Base-by-base conservation (phyloP, 37 sponge, comb jelly and placozoan species). In the Spongia lamella region DNA sequence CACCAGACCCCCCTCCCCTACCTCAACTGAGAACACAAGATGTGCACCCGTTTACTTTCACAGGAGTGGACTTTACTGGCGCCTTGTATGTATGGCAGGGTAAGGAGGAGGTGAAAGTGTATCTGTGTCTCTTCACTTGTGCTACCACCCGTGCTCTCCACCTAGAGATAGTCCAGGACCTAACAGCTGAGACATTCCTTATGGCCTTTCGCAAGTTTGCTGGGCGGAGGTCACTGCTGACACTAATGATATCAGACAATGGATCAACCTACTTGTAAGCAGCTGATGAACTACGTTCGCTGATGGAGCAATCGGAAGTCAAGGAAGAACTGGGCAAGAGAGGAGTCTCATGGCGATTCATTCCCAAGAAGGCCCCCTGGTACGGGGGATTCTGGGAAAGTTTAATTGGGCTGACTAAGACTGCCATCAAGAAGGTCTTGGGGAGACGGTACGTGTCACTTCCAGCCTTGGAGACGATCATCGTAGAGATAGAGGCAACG, bases 1-100 rank as follows among this genome's bases (percentile, higher is more conserved):
- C 27, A 17, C 82, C 73, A 61, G 56, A 55, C 4, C 65, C 66
- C 0, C 82, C 82, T 19, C 82, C 82, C 39, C 56, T 81, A 19
- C 82, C 82, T 14, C 14, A 1, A 1, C 54, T 81, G 49, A 33
- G 82, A n/a, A 66, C 72, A 13, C 19, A 60, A 1, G 33, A 80
- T 19, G 69, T 19, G 5, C 79, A 38, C 16, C 39, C 79, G 21
- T 79, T 79, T 35, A 16, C 70, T 19, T 59, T 22, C 40, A 60
- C 53, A 1, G 77, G 77, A 27, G 65, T 76, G 25, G 77, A 76
- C 38, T 63, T 51, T 63, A 65, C 77, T 7, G 77, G 74, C 19
- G 60, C 74, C 32, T 57, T 73, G 15, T 47, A 51, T 21, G 54
- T 49, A 47, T n/a, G n/a, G n/a, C n/a, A 4, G 20, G 64, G 53